Evolutionary conservation across 2,113 vertebrate species (phyloP), one percentile per base, ranked within the genome.

Genomic region (Electrona antarctica): DNA sequence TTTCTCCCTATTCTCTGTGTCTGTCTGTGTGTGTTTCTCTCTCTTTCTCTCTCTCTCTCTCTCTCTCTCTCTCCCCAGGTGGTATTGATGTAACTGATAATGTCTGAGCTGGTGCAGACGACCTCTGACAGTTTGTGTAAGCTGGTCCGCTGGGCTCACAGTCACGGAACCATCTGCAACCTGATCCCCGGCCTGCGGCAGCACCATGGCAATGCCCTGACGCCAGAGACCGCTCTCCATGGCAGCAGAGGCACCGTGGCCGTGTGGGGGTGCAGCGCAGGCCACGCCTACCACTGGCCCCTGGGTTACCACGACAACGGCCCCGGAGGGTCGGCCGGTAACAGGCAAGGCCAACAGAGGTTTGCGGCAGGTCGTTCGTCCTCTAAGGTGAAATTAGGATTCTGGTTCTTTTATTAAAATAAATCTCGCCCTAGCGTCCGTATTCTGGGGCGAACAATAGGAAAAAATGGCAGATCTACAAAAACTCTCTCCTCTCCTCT

Each of bases 131-230:
- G 95, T 74, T 93, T 97, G 76, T 95, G 95, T 77, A 97, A 97
- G 79, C 87, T 97, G 77, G 95, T 97, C 77, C 96, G 95, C 88
- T 97, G 96, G 96, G 96, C 96, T 60, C 95, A 97, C 90, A 97
- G 96, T 80, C 96, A 97, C 29, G 96, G 96, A 10, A 97, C 96
- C 10, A 97, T 97, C 84, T 97, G 96, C 91, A 95, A 89, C 81
- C 94, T 97, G 81, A 95, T 97, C 85, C 96, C 96, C 74, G 95
- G 93, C 87, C 90, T 97, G 59, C 95, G 96, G 81, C 95, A 95
- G 68, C 81, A 95, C 5, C 94, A 93, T 0, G 93, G 93, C 67
- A 95, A 93, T 78, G 86, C 95, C 66, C 60, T 72, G 15, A 47
- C 56, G 6, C 15, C 56, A 0, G 76, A 69, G 6, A 9, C 70